phyloP scores from a whole-genome alignment of 2,113 vertebrate species.

The Psettodes erumei region DNA sequence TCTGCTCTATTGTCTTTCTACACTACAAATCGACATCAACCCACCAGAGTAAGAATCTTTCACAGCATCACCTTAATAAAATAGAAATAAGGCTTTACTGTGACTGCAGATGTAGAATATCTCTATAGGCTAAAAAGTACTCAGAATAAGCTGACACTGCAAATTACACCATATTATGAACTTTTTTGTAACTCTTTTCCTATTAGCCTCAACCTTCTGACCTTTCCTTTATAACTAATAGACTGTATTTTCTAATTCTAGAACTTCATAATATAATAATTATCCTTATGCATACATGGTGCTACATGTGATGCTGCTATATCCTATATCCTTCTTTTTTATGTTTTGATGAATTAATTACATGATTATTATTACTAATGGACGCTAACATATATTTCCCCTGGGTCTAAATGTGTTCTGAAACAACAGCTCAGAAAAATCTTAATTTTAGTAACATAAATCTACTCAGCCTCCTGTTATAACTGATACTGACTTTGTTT shows the following conservation, averaged over 20 bases:
- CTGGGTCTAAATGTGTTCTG: no score
- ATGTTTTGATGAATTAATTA: background rate
- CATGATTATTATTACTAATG: no score
- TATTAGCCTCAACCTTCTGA: background rate
- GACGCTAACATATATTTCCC: no score
- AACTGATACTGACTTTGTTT: background rate
- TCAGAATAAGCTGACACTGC: background rate
- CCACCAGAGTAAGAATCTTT: conserved; percentile 85
- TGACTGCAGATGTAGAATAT: background rate
- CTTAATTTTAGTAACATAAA: background rate
- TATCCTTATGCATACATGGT: background rate
- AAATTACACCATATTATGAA: background rate
- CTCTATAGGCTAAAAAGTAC: background rate
- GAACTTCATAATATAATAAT: background rate
- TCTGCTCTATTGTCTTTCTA: conserved; percentile 86
- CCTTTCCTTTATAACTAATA: conserved; percentile 4
- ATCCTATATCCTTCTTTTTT: background rate
- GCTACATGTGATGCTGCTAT: background rate
- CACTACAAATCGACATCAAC: conserved; percentile 78
- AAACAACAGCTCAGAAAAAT: background rate
- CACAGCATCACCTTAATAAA: background rate
- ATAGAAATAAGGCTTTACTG: background rate
- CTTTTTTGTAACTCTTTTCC: background rate
- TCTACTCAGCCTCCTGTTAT: background rate
- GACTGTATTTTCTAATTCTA: conserved; percentile 2